Percentiles rank a stretch among this genome's conserved stretches.
Conservation (phyloP, 2,888 invertebrate species). For the Philereme transversata region DNA sequence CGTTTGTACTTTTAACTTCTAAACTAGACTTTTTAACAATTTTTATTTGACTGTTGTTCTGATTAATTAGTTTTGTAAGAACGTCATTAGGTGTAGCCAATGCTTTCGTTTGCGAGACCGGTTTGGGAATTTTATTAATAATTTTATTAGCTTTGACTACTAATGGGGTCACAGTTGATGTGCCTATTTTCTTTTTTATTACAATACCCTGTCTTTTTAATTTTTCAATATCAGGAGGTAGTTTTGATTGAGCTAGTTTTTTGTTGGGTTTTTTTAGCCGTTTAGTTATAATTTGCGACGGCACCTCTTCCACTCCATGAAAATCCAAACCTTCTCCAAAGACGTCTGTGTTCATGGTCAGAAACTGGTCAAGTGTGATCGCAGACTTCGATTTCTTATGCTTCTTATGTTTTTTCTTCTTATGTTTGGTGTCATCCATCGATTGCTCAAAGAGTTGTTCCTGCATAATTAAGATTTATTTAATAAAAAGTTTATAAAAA, state of each 20-base stretch:
- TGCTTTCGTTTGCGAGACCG: constrained; percentile 23
- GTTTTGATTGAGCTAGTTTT: constrained; percentile 49
- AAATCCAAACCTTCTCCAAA: constrained; percentile 77
- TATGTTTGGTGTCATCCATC: constrained; percentile 60
- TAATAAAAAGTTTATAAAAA: not conserved
- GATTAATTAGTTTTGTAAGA: constrained; percentile 68
- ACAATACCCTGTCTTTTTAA: constrained; percentile 72
- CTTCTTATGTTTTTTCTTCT: constrained; percentile 72
- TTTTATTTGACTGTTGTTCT: constrained; percentile 73
- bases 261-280: constrained; percentile 55
- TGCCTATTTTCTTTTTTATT: constrained; percentile 60
- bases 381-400: constrained; percentile 74
- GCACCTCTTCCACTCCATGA: constrained; percentile 77
- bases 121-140: constrained; percentile 19
- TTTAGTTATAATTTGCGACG: constrained; percentile 66
- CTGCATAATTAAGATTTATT: constrained; percentile 50
- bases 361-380: constrained; percentile 76
- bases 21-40: constrained; percentile 60
- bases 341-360: constrained; percentile 79
- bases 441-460: constrained; percentile 69
- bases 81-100: constrained; percentile 61
- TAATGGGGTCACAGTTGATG: constrained; percentile 23
- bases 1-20: constrained; percentile 33
- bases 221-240: constrained; percentile 65
- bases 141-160: constrained; percentile 13